These are phyloP conservation scores for Alitta virens DNA, from an alignment of 2,888 invertebrate genomes.

Conservation along the genomic window DNA sequence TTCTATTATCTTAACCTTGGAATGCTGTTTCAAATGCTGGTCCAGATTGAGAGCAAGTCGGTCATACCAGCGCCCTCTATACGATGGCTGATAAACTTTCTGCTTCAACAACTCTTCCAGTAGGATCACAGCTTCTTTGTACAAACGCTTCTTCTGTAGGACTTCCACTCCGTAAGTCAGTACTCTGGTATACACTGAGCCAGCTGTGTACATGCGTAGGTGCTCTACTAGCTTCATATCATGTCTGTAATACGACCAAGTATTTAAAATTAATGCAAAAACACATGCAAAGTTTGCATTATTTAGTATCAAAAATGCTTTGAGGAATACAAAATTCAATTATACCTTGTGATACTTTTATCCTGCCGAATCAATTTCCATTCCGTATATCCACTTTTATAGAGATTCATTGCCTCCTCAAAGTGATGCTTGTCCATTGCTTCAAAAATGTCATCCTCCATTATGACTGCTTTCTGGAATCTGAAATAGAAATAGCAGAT, in stretches of 20 bases:
- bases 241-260: constrained; percentile 26
- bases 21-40: constrained; percentile 59
- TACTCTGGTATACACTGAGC: constrained; percentile 57
- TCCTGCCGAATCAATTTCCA: background rate
- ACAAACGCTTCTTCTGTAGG: constrained; percentile 58
- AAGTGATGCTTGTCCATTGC: constrained; percentile 48
- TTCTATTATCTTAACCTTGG: too few species aligned
- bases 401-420: constrained; percentile 43
- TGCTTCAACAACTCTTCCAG: constrained; percentile 62
- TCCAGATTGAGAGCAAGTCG: constrained; percentile 67
- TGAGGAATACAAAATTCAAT: too few species aligned
- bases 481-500: constrained; percentile 32
- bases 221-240: constrained; percentile 59
- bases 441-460: constrained; percentile 49
- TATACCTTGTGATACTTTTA: background rate
- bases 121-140: constrained; percentile 61
- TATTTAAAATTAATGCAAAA: too few species aligned
- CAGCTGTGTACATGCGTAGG: constrained; percentile 65
- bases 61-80: constrained; percentile 62
- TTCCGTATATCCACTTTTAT: constrained; percentile 30
- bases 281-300: too few species aligned
- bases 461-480: constrained; percentile 44
- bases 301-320: too few species aligned
- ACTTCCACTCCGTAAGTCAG: constrained; percentile 58
- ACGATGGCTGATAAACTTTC: constrained; percentile 51